phyloP scores from a whole-genome alignment of 2,113 vertebrate species.

The Corynorhinus townsendii region DNA sequence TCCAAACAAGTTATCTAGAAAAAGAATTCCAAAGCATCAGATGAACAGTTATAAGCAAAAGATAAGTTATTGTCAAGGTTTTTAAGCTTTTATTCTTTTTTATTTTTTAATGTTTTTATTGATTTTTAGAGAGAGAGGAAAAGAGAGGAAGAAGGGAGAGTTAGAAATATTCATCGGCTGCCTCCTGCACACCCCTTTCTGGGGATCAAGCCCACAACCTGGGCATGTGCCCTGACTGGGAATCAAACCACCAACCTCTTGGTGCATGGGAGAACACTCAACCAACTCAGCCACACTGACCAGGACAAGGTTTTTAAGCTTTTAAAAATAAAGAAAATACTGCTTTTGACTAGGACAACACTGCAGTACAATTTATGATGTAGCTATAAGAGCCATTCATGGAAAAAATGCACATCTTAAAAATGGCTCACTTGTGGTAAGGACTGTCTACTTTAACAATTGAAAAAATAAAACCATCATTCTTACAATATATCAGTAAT shows the following conservation, averaged over 20 bases:
- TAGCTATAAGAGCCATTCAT: background rate
- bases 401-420: background rate
- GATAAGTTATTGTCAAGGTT: background rate
- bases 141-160: background rate
- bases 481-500: constrained; percentile 17
- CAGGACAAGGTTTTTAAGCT: background rate
- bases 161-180: background rate
- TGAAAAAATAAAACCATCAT: constrained; percentile 27
- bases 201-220: background rate
- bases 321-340: constrained; percentile 38
- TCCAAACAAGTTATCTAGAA: background rate
- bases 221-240: background rate
- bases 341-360: background rate
- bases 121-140: background rate
- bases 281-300: background rate
- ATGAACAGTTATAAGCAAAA: constrained; percentile 2
- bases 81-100: background rate
- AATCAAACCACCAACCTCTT: background rate
- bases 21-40: constrained; percentile 29
- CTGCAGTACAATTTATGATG: background rate
- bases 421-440: constrained; percentile 10
- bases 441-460: background rate
- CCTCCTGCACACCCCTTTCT: background rate
- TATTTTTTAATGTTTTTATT: background rate
- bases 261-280: background rate